phyloP scores from a whole-genome alignment of 2,888 invertebrate species.

The Eristalis tenax region DNA sequence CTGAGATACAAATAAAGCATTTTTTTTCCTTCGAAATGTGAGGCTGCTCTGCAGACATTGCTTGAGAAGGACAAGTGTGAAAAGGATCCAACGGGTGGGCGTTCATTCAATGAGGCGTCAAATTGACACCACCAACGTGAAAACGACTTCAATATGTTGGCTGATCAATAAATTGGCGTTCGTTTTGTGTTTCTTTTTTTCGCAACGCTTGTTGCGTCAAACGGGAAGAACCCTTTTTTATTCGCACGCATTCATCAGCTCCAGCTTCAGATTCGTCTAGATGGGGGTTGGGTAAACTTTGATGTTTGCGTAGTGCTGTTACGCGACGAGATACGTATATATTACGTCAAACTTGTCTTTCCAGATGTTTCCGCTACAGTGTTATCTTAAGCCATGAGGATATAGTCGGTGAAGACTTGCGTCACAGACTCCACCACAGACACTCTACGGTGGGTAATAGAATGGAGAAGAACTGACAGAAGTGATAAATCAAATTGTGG shows the following conservation, averaged over 20 bases:
- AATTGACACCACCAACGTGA: not conserved
- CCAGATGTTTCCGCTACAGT: not conserved
- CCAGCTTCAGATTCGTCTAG: not conserved
- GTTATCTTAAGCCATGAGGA: not conserved
- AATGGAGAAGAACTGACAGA: not conserved
- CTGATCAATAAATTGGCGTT: not conserved
- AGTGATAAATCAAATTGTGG: not conserved
- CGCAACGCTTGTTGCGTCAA: conserved; percentile 6
- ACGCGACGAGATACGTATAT: not conserved
- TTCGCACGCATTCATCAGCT: not conserved
- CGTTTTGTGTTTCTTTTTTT: not conserved
- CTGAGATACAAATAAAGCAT: not conserved
- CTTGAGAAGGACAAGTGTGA: not conserved
- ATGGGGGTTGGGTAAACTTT: not conserved
- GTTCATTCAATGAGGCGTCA: not conserved
- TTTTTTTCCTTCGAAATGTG: not conserved
- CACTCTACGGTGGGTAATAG: not conserved
- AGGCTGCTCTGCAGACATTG: not conserved
- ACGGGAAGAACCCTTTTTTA: not conserved
- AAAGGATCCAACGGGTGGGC: not conserved
- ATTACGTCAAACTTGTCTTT: not conserved
- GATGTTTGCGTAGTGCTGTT: not conserved
- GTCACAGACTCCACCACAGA: not conserved
- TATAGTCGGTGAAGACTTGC: not conserved
- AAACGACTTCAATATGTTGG: not conserved